Conservation (phyloP, 1,140 invertebrate species). For the Stratiolaelaps scimitus region DNA sequence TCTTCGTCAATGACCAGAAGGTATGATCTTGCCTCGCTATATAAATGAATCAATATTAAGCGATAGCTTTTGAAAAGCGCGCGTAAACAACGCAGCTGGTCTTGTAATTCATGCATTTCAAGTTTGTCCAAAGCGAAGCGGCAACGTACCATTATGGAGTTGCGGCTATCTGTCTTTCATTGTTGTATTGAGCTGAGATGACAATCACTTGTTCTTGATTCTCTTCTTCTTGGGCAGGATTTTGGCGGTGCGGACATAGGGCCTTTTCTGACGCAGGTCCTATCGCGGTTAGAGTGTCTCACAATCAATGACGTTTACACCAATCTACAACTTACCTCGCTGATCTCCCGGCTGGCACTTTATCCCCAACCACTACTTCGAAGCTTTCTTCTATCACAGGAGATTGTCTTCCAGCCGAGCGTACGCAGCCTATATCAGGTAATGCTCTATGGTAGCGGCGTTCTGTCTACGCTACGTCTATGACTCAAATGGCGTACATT, state of each 20-base stretch:
- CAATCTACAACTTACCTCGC: constrained; percentile 73
- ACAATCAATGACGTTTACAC: constrained; percentile 68
- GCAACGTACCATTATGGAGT: too few species aligned
- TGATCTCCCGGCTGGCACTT: constrained; percentile 68
- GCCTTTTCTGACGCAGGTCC: constrained; percentile 66
- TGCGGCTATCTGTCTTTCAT: too few species aligned
- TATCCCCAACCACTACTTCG: constrained; percentile 75
- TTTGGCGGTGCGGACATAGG: constrained; percentile 44
- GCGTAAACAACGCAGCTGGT: background rate
- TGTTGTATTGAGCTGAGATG: constrained; percentile 18
- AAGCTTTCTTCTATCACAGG: constrained; percentile 71
- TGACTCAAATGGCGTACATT: too few species aligned
- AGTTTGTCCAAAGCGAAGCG: too few species aligned
- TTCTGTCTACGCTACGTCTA: background rate
- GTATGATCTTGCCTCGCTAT: background rate
- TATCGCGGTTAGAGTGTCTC: constrained; percentile 69
- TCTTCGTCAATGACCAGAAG: constrained; percentile 26
- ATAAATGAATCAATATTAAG: background rate
- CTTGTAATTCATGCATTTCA: background rate
- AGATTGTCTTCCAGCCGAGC: constrained; percentile 70
- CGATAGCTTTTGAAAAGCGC: background rate
- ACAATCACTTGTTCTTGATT: background rate
- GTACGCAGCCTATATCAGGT: constrained; percentile 81
- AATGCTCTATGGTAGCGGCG: constrained; percentile 26
- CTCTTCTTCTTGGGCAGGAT: constrained; percentile 35